These are phyloP conservation scores for Boleophthalmus pectinirostris DNA, from an alignment of 2,113 vertebrate genomes.

Conservation along the genomic window DNA sequence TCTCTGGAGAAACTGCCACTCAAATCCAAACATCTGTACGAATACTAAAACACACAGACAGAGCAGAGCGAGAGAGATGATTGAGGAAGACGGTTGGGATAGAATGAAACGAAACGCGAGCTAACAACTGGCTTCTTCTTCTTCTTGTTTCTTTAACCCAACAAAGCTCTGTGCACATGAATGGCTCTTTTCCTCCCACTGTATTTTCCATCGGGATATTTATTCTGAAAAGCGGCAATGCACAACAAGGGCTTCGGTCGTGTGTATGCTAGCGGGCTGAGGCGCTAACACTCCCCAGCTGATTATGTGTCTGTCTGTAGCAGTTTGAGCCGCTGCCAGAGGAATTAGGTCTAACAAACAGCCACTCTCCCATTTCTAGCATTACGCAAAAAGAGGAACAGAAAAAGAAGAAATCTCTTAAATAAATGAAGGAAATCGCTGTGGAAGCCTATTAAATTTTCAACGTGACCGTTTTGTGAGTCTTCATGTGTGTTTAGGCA, in stretches of 20 bases:
- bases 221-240: conserved; percentile 71
- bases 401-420: conserved; percentile 56
- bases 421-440: conserved; percentile 80
- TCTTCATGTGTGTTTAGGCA: conserved; percentile 80
- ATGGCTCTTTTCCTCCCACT: conserved; percentile 67
- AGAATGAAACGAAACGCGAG: conserved; percentile 61
- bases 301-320: conserved; percentile 82
- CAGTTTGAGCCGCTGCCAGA: conserved; percentile 81
- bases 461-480: conserved; percentile 77
- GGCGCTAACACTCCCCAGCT: conserved; percentile 76
- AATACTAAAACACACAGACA: conserved; percentile 71
- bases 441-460: conserved; percentile 81
- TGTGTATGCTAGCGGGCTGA: conserved; percentile 74
- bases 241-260: conserved; percentile 73
- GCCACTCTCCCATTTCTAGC: conserved; percentile 67
- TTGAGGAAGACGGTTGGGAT: conserved; percentile 39
- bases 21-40: conserved; percentile 76
- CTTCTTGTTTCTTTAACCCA: conserved; percentile 60
- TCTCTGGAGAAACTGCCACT: conserved; percentile 78
- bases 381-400: conserved; percentile 52
- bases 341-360: conserved; percentile 80
- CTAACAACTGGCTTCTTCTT: conserved; percentile 57
- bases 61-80: conserved; percentile 16
- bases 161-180: conserved; percentile 68
- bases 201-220: conserved; percentile 73